phyloP scores from a whole-genome alignment of 1,140 invertebrate genomes.

The Bemisia tabaci region DNA sequence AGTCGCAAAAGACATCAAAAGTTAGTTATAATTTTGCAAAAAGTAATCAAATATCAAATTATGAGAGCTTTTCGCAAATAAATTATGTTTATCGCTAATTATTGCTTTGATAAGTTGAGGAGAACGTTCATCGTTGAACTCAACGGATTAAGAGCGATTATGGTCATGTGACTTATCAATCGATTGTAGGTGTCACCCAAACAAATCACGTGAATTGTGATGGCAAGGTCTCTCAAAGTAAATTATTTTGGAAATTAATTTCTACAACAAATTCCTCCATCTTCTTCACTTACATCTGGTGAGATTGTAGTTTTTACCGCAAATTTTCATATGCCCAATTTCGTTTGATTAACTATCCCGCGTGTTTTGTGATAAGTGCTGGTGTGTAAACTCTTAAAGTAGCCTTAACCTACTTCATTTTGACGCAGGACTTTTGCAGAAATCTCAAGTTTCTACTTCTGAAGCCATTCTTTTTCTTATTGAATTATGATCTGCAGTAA shows the following conservation, averaged over 20 bases:
- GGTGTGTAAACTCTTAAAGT: not conserved
- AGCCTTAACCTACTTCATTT: constrained; percentile 16
- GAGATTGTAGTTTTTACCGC: not conserved
- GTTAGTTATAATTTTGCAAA: too few species aligned
- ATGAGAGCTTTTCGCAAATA: too few species aligned
- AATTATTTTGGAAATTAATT: constrained; percentile 4
- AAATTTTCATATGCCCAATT: too few species aligned
- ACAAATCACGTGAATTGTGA: constrained; percentile 16
- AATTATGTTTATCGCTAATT: too few species aligned
- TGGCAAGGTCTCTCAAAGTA: constrained; percentile 12
- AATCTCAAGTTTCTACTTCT: not conserved
- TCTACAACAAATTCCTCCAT: not conserved
- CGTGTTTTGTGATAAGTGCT: not conserved
- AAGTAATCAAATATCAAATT: too few species aligned
- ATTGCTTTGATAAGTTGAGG: too few species aligned
- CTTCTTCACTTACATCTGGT: not conserved
- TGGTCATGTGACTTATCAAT: not conserved
- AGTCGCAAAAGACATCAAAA: too few species aligned
- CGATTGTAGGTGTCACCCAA: constrained; percentile 10
- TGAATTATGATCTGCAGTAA: too few species aligned
- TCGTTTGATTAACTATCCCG: too few species aligned
- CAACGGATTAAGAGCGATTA: too few species aligned
- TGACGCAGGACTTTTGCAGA: constrained; percentile 1
- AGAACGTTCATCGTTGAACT: too few species aligned
- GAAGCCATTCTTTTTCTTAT: not conserved